phyloP scores from a whole-genome alignment of 2,113 vertebrate genomes.

The Pachycephala philippinensis region DNA sequence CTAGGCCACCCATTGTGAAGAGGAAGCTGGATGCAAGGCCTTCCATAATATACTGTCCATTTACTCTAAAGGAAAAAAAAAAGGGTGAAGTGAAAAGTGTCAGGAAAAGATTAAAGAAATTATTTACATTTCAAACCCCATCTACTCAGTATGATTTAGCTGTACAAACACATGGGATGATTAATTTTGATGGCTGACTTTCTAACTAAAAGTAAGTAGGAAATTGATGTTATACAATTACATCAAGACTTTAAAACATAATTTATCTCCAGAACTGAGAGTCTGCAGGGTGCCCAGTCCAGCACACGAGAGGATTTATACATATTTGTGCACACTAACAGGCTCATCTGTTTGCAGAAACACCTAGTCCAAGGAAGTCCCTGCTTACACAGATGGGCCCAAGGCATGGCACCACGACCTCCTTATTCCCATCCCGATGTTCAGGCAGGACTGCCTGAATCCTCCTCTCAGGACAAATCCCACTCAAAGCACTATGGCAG shows the following conservation, averaged over 20 bases:
- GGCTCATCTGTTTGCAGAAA: neutral
- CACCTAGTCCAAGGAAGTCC: neutral
- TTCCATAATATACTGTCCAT: slow-evolving; percentile 99
- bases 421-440: accelerated
- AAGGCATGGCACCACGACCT: accelerated
- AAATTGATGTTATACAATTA: neutral
- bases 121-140: neutral
- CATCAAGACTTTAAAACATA: neutral
- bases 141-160: neutral
- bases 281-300: neutral
- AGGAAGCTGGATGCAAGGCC: slow-evolving; percentile 97
- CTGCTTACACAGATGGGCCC: neutral
- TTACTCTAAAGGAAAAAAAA: slow-evolving; percentile 79
- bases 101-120: neutral
- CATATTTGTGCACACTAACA: accelerated
- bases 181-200: neutral
- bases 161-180: neutral
- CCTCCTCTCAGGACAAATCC: neutral
- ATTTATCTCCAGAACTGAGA: neutral
- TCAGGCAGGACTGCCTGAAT: neutral
- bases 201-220: neutral
- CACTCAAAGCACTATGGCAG: neutral
- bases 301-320: neutral
- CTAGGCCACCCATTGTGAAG: slow-evolving; percentile 97
- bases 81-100: neutral